These are phyloP conservation scores for Metellina segmentata DNA, from an alignment of 2,888 invertebrate genomes.

Conservation along the genomic window DNA sequence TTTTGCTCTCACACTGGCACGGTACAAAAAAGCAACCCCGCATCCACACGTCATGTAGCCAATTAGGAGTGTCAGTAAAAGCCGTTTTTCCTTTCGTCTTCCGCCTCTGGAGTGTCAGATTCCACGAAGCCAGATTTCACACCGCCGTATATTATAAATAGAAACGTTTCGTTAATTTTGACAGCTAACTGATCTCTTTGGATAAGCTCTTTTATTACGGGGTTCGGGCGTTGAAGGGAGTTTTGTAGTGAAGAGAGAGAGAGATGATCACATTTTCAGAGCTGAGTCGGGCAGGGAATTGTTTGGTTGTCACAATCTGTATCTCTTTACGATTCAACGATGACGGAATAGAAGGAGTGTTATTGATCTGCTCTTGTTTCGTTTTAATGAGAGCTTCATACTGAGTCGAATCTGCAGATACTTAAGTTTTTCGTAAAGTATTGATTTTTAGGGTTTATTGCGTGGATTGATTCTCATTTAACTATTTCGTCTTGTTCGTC, in stretches of 20 bases:
- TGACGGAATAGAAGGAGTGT: not conserved
- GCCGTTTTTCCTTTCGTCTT: slow-evolving; percentile 24
- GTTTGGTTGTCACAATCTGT: not conserved
- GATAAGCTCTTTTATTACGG: not conserved
- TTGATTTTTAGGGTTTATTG: too few relatives aligned
- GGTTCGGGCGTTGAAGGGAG: not conserved
- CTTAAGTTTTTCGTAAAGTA: too few relatives aligned
- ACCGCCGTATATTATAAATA: slow-evolving; percentile 2
- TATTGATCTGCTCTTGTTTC: not conserved
- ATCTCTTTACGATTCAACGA: not conserved
- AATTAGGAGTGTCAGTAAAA: slow-evolving; percentile 43
- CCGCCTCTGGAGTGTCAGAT: not conserved
- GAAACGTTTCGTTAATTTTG: slow-evolving; percentile 41
- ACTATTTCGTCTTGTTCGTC: too few relatives aligned
- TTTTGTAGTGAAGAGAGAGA: too few relatives aligned
- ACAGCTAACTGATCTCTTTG: slow-evolving; percentile 8
- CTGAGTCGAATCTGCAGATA: too few relatives aligned
- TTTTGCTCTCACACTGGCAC: not conserved
- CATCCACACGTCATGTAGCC: slow-evolving; percentile 42
- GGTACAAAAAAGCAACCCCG: slow-evolving; percentile 1
- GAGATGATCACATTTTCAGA: not conserved
- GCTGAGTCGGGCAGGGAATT: not conserved
- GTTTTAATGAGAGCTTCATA: not conserved
- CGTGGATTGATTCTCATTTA: too few relatives aligned
- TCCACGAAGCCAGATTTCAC: slow-evolving; percentile 1